Percentiles rank a stretch among this genome's conserved stretches.
Conservation (phyloP, 2,797 vertebrate genomes). For the Knipowitschia caucasica region DNA sequence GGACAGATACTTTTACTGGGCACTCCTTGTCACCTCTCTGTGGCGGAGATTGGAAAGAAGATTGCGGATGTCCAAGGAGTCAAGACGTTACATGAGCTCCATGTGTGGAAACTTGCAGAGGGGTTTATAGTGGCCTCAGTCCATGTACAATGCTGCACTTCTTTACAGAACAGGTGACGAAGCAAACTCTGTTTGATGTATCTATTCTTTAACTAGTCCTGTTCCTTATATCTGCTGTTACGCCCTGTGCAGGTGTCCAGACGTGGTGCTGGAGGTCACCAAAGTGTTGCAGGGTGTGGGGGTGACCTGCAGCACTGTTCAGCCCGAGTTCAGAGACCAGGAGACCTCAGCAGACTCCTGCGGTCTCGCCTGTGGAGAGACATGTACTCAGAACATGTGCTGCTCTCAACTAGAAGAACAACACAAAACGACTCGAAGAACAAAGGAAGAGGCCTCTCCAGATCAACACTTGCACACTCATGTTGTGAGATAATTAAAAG, state of each 20-base stretch:
- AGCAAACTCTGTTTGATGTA: not conserved
- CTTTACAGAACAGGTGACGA: conserved; percentile 51
- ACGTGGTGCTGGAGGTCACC: conserved; percentile 59
- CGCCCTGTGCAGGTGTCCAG: conserved; percentile 44
- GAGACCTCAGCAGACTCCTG: conserved; percentile 35
- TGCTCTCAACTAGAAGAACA: conserved; percentile 45
- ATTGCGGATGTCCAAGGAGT: conserved; percentile 68
- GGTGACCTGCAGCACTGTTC: conserved; percentile 72
- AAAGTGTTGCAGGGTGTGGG: conserved; percentile 61
- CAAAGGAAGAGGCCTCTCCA: conserved; percentile 30
- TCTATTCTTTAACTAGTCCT: not conserved
- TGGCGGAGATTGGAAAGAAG: conserved; percentile 49
- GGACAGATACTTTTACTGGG: conserved; percentile 72
- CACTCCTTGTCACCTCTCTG: conserved; percentile 53
- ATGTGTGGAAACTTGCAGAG: conserved; percentile 75
- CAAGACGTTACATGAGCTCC: conserved; percentile 73
- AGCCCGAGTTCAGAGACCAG: conserved; percentile 65
- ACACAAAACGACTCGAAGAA: conserved; percentile 25
- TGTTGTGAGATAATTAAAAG: too few relatives aligned
- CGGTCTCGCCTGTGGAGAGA: conserved; percentile 60
- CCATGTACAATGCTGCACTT: conserved; percentile 65
- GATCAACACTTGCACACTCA: too few relatives aligned
- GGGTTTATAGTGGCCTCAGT: conserved; percentile 66
- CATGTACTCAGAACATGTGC: conserved; percentile 67
- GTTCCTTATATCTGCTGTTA: too few relatives aligned